phyloP scores from a whole-genome alignment of 2,888 invertebrate genomes.

The Xestia rhomboidea region DNA sequence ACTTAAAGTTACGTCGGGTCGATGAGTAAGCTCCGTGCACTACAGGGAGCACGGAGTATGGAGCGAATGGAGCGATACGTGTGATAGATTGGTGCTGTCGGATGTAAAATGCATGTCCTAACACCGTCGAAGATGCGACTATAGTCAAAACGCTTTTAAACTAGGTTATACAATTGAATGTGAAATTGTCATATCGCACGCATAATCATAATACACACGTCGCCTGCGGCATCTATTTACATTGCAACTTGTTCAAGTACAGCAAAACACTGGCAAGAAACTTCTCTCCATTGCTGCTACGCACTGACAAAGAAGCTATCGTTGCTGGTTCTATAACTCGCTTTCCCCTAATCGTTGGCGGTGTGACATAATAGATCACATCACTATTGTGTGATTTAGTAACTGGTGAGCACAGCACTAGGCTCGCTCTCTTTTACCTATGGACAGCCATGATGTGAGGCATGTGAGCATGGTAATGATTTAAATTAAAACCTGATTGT shows the following conservation, averaged over 20 bases:
- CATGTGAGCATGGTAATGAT: no score
- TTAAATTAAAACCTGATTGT: no score
- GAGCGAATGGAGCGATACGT: slow-evolving; percentile 13
- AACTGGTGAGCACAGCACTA: no score
- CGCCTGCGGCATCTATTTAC: not conserved
- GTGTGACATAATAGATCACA: no score
- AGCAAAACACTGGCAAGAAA: not conserved
- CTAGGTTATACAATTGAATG: not conserved
- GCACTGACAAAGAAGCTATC: not conserved
- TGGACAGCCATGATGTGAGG: no score
- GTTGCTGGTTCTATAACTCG: not conserved
- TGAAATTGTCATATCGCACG: not conserved
- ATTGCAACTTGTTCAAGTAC: not conserved
- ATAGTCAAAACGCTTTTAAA: not conserved
- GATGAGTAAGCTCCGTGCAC: slow-evolving; percentile 45
- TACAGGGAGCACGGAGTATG: slow-evolving; percentile 11
- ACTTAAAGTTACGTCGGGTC: slow-evolving; percentile 51
- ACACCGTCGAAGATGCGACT: not conserved
- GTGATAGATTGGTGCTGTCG: not conserved
- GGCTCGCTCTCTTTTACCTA: no score
- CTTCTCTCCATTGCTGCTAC: not conserved
- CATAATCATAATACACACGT: not conserved
- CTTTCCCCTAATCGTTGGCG: not conserved
- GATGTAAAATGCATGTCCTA: not conserved
- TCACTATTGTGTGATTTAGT: no score